Evolutionary conservation across 2,797 vertebrate species (phyloP).

Genomic region (Galago senegalensis): DNA sequence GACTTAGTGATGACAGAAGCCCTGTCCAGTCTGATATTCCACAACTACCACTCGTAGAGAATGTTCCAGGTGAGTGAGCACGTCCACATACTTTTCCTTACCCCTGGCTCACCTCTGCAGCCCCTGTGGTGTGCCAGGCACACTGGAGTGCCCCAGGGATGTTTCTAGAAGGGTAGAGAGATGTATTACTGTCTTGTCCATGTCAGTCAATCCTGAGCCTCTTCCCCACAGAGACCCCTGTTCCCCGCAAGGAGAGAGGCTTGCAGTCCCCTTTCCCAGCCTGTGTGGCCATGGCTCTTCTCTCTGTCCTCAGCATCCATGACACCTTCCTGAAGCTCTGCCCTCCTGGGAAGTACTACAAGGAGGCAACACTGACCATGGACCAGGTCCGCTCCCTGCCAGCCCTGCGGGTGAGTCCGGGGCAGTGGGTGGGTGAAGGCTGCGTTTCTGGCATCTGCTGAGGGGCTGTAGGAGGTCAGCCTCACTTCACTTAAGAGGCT

Average conservation of each 20-base stretch:
- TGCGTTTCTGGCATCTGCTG: rapidly evolving
- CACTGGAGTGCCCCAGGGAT: neutral
- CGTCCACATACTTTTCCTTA: rapidly evolving
- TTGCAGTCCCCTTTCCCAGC: neutral
- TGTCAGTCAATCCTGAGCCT: neutral
- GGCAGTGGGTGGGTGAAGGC: rapidly evolving
- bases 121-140: neutral
- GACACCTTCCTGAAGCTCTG: conserved; percentile 83
- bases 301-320: conserved; percentile 79
- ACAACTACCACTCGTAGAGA: neutral
- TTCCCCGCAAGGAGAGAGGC: rapidly evolving
- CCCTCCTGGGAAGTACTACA: conserved; percentile 77
- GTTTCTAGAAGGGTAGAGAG: neutral
- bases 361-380: conserved; percentile 75
- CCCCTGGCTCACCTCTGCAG: neutral
- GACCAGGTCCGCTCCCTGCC: conserved; percentile 81
- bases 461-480: neutral
- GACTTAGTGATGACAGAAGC: neutral
- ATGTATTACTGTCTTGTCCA: neutral
- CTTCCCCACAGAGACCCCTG: neutral
- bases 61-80: neutral
- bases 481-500: neutral
- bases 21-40: neutral
- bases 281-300: neutral
- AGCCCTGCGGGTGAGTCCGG: conserved; percentile 82